Evolutionary conservation across 2,888 invertebrate genomes (phyloP), one percentile per base, ranked within the genome.

Genomic region (Parelbella ahira): DNA sequence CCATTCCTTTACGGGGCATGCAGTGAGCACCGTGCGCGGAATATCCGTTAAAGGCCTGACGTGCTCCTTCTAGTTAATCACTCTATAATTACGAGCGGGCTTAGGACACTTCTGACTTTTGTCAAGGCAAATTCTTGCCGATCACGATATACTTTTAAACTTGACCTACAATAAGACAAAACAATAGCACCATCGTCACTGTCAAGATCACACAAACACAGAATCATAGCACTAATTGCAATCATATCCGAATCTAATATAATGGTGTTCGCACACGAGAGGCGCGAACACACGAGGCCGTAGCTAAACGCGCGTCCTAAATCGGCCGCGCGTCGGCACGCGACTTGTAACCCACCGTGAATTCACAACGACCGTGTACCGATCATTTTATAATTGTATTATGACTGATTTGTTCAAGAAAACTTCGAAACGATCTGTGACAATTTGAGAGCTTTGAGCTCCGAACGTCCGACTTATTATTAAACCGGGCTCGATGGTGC

Each of bases 301-400:
- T 70, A 73, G 75, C 65, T 66, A 42, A 65, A 63, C 63, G 58
- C 58, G 38, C 57, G 63, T 56, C 53, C 32, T 21, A 21, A 72
- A 81, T 81, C 83, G 60, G 77, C 58, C 61, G 58, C 71, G 71
- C 64, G 48, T 47, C 51, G 57, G 71, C 80, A 78, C 76, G 76
- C 73, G 71, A 70, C 70, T 51, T 48, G 47, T 68, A 72, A 78
- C 62, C 45, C 54, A 60, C 67, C 75, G 66, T 76, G 72, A 78
- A 72, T 64, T 51, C 50, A 38, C 63, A 63, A 65, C 56, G 56
- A 58, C 51, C 53, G 51, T 44, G 44, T 50, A 54, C 49, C 51
- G 54, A 60, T 55, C 54, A 58, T 58, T 58, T 52, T 54, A 54
- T 54, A 41, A 54, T 52, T 57, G 50, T 47, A 49, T 53, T 43